These are phyloP conservation scores for Andrena cerasifolii DNA, from an alignment of 1,140 invertebrate species.

Conservation along the genomic window DNA sequence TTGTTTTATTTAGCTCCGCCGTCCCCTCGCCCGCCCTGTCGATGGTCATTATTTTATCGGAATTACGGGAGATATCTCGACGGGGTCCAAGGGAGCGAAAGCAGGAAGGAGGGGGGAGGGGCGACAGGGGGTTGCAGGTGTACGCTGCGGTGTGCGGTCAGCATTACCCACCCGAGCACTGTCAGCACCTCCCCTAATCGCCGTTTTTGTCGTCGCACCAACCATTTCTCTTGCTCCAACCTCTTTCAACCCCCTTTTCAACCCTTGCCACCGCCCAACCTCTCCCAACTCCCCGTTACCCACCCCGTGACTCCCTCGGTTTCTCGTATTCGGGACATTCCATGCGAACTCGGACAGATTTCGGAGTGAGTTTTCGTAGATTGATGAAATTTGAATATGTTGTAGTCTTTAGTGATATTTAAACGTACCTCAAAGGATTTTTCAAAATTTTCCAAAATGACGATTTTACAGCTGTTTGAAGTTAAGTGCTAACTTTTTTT, in stretches of 20 bases:
- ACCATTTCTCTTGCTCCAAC: slow-evolving; percentile 64
- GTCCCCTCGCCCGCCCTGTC: too few relatives aligned
- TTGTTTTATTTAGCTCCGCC: slow-evolving; percentile 61
- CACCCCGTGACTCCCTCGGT: neutral
- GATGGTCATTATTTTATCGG: slow-evolving; percentile 66
- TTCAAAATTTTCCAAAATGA: too few relatives aligned
- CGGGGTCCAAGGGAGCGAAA: slow-evolving; percentile 2
- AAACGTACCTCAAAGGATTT: too few relatives aligned
- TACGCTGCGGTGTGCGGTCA: slow-evolving; percentile 66
- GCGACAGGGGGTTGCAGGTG: slow-evolving; percentile 54
- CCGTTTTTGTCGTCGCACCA: slow-evolving; percentile 65
- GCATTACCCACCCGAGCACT: slow-evolving; percentile 66
- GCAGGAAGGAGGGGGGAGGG: neutral
- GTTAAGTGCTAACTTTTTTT: too few relatives aligned
- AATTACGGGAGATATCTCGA: slow-evolving; percentile 52
- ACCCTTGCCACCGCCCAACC: neutral
- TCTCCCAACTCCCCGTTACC: neutral
- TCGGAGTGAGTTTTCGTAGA: too few relatives aligned
- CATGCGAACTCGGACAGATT: too few relatives aligned
- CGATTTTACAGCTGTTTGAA: too few relatives aligned
- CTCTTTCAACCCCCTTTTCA: slow-evolving; percentile 40
- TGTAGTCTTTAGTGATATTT: too few relatives aligned
- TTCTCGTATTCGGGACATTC: too few relatives aligned
- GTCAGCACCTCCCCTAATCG: slow-evolving; percentile 72
- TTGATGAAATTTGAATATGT: too few relatives aligned